These are phyloP conservation scores for Entosphenus tridentatus DNA, from an alignment of 2,113 vertebrate genomes.

Conservation along the genomic window DNA sequence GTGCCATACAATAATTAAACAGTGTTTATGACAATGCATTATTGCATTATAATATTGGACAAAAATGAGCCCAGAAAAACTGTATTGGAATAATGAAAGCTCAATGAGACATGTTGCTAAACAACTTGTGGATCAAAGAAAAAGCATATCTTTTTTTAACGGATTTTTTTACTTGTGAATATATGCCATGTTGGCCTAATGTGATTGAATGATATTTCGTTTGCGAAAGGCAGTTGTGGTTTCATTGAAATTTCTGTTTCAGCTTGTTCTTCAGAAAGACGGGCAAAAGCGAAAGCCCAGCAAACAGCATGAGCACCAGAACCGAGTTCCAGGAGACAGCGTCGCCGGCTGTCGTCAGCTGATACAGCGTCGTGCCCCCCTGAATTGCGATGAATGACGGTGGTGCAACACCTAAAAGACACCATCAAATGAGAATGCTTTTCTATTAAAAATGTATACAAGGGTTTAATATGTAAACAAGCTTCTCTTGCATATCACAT, in stretches of 20 bases:
- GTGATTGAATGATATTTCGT: neutral
- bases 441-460: constrained; percentile 4
- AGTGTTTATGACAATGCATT: too few relatives aligned
- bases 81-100: too few relatives aligned
- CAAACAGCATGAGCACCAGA: constrained; percentile 58
- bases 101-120: too few relatives aligned
- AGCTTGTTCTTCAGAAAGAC: constrained; percentile 79
- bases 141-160: too few relatives aligned
- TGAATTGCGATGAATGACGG: constrained; percentile 95
- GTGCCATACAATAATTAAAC: too few relatives aligned
- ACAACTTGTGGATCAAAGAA: too few relatives aligned
- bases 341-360: constrained; percentile 86
- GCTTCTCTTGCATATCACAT: neutral
- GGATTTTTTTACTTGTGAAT: too few relatives aligned
- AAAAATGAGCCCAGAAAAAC: too few relatives aligned
- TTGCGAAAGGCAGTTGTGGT: neutral
- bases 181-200: too few relatives aligned
- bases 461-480: constrained; percentile 5
- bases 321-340: constrained; percentile 95
- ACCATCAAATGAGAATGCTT: neutral
- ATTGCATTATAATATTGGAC: too few relatives aligned
- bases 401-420: constrained; percentile 57
- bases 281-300: constrained; percentile 69
- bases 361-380: constrained; percentile 83
- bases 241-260: constrained; percentile 65